These are phyloP conservation scores for Thamnophis sirtalis DNA, from an alignment of 2,113 vertebrate genomes.

Conservation along the genomic window DNA sequence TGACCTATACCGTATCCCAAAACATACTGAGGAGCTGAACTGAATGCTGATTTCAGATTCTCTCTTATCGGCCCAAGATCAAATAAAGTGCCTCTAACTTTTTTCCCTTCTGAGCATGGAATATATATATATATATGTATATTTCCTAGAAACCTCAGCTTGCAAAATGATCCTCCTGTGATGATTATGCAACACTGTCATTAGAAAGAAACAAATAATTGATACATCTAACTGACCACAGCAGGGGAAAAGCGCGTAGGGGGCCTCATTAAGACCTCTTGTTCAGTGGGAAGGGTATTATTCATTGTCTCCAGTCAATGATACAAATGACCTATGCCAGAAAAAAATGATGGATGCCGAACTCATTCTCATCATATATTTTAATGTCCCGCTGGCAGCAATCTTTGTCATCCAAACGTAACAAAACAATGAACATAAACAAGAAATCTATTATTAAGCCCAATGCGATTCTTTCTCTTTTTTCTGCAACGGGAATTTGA, in stretches of 20 bases:
- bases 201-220: slow-evolving; percentile 59
- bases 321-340: slow-evolving; percentile 62
- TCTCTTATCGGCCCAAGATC: not conserved
- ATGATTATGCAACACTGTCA: slow-evolving; percentile 38
- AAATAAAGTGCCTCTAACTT: fast-evolving
- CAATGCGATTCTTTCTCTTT: not conserved
- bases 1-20: not conserved
- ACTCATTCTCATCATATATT: slow-evolving; percentile 64
- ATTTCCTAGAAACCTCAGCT: not conserved
- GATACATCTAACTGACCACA: slow-evolving; percentile 61
- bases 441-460: slow-evolving; percentile 39
- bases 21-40: not conserved
- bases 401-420: slow-evolving; percentile 45
- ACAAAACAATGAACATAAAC: slow-evolving; percentile 24
- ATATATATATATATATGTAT: not conserved
- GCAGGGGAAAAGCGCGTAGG: slow-evolving; percentile 52
- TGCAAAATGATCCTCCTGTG: not conserved
- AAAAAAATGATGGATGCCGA: slow-evolving; percentile 61
- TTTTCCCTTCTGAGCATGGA: not conserved
- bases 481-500: not conserved
- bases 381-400: slow-evolving; percentile 57
- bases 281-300: slow-evolving; percentile 52
- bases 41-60: not conserved
- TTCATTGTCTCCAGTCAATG: slow-evolving; percentile 49
- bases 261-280: slow-evolving; percentile 65